Evolutionary conservation across 2,113 vertebrate species (phyloP).

Genomic region (Odocoileus virginianus): DNA sequence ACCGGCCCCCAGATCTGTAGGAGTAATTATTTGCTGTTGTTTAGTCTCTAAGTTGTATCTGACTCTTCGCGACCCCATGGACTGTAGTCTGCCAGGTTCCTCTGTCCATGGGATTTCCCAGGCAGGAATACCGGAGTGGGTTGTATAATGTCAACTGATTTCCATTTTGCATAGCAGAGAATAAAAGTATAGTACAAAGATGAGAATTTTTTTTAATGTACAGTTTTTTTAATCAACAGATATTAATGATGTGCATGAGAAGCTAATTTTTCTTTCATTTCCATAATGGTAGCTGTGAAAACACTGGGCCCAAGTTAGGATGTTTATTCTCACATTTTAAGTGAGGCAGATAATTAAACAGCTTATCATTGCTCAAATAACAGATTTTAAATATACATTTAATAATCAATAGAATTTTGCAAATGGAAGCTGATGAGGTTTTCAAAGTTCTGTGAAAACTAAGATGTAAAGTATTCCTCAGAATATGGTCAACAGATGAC

Average conservation of each 20-base stretch:
- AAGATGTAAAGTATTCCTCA: not conserved
- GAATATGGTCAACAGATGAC: not conserved
- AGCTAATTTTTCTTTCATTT: constrained; percentile 18
- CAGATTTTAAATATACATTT: not conserved
- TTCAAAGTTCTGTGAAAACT: not conserved
- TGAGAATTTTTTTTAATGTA: not conserved
- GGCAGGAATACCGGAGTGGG: not conserved
- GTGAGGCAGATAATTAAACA: not conserved
- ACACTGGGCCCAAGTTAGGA: not conserved
- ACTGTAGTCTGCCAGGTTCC: not conserved
- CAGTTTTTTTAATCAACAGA: not conserved
- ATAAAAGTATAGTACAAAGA: not conserved
- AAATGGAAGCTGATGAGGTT: not conserved
- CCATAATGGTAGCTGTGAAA: not conserved
- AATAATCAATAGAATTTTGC: not conserved
- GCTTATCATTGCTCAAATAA: not conserved
- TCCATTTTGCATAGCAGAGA: not conserved
- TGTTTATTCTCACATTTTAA: not conserved
- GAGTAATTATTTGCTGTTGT: not conserved
- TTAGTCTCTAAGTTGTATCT: not conserved
- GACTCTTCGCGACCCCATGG: not conserved
- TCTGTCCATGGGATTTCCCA: not conserved
- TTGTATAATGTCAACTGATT: not conserved
- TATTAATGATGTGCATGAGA: constrained; percentile 3
- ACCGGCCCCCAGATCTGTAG: not conserved